Percentiles rank a stretch among this genome's conserved stretches.
These are phyloP conservation scores for Nesidiocoris tenuis DNA, from an alignment of 2,888 invertebrate species.

Conservation along the genomic window DNA sequence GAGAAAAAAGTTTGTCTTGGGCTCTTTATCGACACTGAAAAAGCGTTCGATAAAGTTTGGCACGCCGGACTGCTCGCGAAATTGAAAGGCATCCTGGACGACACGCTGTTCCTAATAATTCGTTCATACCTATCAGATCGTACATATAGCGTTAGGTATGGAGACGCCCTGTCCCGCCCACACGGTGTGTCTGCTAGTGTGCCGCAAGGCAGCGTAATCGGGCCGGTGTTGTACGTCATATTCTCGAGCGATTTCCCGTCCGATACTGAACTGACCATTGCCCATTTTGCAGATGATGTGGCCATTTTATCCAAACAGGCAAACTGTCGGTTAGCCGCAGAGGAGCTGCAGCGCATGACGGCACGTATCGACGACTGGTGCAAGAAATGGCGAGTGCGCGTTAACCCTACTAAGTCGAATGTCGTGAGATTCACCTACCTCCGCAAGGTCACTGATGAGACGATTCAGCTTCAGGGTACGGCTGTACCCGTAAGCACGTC, in stretches of 20 bases:
- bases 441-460: neutral
- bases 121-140: neutral
- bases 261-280: neutral
- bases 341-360: neutral
- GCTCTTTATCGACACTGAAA: too few species aligned
- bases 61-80: constrained; percentile 9
- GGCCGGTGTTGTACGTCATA: constrained; percentile 6
- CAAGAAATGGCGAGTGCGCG: constrained; percentile 5
- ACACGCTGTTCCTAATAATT: neutral
- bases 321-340: neutral
- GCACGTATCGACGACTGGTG: constrained; percentile 1
- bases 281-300: too few species aligned
- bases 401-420: constrained; percentile 1
- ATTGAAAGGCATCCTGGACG: neutral
- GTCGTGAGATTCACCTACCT: constrained; percentile 8
- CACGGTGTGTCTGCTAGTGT: neutral
- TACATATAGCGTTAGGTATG: constrained; percentile 4
- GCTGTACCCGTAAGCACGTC: neutral
- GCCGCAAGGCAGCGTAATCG: constrained; percentile 22
- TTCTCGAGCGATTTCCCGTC: constrained; percentile 5
- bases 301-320: constrained; percentile 3
- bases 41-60: too few species aligned
- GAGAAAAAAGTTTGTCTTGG: too few species aligned
- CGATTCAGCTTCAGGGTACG: neutral
- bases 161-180: constrained; percentile 6